Conservation (phyloP, 2,113 vertebrate genomes). For the Pseudopipra pipra region DNA sequence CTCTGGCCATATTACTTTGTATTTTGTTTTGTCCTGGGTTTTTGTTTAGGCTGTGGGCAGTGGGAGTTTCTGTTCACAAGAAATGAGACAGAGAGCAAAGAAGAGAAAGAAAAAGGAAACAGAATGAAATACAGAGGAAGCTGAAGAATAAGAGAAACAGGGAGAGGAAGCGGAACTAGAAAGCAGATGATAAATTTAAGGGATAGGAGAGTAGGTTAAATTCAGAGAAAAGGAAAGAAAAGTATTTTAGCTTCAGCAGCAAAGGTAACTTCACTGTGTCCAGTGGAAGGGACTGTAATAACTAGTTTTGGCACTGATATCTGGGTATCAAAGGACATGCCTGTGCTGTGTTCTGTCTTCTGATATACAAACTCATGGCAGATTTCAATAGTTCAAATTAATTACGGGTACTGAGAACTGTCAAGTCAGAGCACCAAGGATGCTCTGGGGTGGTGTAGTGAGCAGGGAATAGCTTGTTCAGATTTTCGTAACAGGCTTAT, state of each 20-base stretch:
- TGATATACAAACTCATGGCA: background rate
- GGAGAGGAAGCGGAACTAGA: background rate
- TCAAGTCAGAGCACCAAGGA: background rate
- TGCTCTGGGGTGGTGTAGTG: background rate
- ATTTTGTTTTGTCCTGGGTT: background rate
- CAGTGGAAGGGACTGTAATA: background rate
- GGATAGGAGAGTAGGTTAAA: background rate
- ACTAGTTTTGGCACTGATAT: background rate
- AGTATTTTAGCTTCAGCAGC: background rate
- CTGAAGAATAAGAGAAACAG: background rate
- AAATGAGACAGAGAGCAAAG: background rate
- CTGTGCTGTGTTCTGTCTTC: background rate
- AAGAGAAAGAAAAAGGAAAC: background rate
- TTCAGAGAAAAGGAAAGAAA: background rate
- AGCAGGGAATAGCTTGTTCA: background rate
- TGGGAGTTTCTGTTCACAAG: background rate
- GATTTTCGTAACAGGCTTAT: background rate
- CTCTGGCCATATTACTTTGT: background rate
- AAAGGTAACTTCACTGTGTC: background rate
- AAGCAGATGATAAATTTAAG: background rate
- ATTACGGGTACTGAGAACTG: background rate
- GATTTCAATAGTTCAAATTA: background rate
- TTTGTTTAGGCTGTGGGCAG: background rate
- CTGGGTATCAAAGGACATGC: background rate
- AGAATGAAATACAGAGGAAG: background rate